phyloP scores from a whole-genome alignment of 2,888 invertebrate species.

The Hermaeophaga mercurialis region DNA sequence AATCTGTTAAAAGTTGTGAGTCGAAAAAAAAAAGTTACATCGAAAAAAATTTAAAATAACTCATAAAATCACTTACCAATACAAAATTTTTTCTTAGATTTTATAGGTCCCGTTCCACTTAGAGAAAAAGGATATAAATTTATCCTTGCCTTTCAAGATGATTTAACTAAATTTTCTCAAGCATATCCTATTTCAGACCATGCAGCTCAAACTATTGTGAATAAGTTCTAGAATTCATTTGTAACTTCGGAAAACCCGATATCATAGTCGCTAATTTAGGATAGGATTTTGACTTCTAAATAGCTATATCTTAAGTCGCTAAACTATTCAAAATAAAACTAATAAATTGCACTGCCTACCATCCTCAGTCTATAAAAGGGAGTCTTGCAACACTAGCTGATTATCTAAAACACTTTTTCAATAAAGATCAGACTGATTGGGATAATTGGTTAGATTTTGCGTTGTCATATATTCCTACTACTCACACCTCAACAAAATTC shows the following conservation, averaged over 20 bases:
- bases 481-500: conserved; percentile 37
- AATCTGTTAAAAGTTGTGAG: conserved; percentile 37
- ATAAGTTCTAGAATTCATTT: conserved; percentile 38
- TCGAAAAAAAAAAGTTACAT: conserved; percentile 26
- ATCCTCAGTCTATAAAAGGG: conserved; percentile 37
- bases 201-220: conserved; percentile 39
- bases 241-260: conserved; percentile 43
- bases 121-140: conserved; percentile 39
- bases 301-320: conserved; percentile 8
- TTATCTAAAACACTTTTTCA: conserved; percentile 38
- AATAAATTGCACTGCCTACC: conserved; percentile 35
- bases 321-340: conserved; percentile 23
- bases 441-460: conserved; percentile 42
- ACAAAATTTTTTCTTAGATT: conserved; percentile 39
- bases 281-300: conserved; percentile 39
- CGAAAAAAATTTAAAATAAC: conserved; percentile 2
- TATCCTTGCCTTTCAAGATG: conserved; percentile 42
- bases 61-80: conserved; percentile 15
- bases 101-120: conserved; percentile 41
- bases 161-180: conserved; percentile 42
- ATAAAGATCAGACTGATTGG: conserved; percentile 41
- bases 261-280: conserved; percentile 43
- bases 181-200: conserved; percentile 42
- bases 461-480: conserved; percentile 34
- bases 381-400: conserved; percentile 33